Conservation (phyloP, 2,797 vertebrate species). For the Threskiornis aethiopicus region DNA sequence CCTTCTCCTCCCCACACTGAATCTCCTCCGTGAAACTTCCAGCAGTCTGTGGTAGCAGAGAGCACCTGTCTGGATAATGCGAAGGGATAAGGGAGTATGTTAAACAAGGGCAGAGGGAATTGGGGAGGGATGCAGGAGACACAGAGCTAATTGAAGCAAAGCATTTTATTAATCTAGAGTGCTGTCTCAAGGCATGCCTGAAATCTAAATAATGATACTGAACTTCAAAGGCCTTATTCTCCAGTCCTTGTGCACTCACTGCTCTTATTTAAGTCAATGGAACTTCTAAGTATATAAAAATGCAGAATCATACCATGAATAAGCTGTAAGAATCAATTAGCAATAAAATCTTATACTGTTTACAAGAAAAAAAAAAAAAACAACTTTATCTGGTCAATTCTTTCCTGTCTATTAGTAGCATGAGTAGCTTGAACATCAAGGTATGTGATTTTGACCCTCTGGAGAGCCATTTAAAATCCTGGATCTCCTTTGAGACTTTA, state of each 20-base stretch:
- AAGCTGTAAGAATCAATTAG: not conserved
- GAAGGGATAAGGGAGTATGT: constrained; percentile 68
- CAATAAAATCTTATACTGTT: not conserved
- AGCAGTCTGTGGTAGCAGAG: constrained; percentile 27
- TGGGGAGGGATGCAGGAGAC: constrained; percentile 54
- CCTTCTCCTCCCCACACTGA: not conserved
- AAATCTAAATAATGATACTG: constrained; percentile 67
- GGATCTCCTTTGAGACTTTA: not conserved
- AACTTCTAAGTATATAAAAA: constrained; percentile 6
- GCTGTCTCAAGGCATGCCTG: constrained; percentile 61
- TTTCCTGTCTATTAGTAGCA: not conserved
- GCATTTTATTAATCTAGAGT: constrained; percentile 61
- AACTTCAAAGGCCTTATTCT: constrained; percentile 45
- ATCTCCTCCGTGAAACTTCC: not conserved
- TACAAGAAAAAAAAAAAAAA: not conserved
- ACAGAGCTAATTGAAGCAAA: constrained; percentile 67
- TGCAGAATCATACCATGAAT: not conserved
- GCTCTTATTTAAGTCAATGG: not conserved
- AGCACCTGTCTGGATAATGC: constrained; percentile 65
- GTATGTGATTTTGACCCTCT: not conserved
- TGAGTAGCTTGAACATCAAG: not conserved
- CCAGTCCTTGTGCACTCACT: constrained; percentile 11
- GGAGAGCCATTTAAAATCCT: not conserved
- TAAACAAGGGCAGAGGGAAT: constrained; percentile 71
- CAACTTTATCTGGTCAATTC: not conserved